Evolutionary conservation across 2,113 vertebrate species (phyloP).

Genomic region (Apaloderma vittatum): DNA sequence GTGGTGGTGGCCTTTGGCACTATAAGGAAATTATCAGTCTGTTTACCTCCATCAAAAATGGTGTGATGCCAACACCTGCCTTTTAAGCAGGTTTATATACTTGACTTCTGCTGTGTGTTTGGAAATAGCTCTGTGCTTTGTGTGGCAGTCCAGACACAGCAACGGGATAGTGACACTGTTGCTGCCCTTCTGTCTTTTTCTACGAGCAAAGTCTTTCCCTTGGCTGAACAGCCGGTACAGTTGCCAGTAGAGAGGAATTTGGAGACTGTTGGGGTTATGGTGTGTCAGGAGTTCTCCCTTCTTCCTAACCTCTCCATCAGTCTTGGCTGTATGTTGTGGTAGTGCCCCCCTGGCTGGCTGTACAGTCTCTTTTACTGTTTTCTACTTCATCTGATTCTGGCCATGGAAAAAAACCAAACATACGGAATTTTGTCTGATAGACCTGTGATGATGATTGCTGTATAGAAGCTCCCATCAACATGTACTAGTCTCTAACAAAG

Average conservation of each 20-base stretch:
- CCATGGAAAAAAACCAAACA: not conserved
- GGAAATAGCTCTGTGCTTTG: not conserved
- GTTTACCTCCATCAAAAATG: not conserved
- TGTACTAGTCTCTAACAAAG: not conserved
- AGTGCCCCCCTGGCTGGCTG: not conserved
- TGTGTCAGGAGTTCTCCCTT: not conserved
- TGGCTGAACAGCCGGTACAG: not conserved
- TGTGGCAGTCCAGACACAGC: not conserved
- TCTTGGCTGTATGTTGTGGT: not conserved
- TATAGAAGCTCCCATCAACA: not conserved
- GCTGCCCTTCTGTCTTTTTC: not conserved
- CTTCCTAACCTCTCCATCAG: not conserved
- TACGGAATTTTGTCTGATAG: not conserved
- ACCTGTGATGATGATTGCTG: not conserved
- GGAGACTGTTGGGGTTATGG: not conserved
- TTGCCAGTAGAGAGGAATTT: not conserved
- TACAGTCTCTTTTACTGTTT: not conserved
- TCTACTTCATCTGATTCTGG: not conserved
- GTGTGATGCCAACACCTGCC: not conserved
- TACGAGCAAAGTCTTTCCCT: not conserved
- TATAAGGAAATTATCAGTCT: not conserved
- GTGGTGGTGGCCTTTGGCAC: not conserved
- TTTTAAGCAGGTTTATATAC: not conserved
- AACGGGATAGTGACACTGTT: accelerated
- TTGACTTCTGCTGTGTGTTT: not conserved